A percentile compares a stretch with the other conserved stretches of the same genome.
These are phyloP conservation scores for Dolichotis patagonum DNA, from an alignment of 2,113 vertebrate genomes.

Conservation along the genomic window DNA sequence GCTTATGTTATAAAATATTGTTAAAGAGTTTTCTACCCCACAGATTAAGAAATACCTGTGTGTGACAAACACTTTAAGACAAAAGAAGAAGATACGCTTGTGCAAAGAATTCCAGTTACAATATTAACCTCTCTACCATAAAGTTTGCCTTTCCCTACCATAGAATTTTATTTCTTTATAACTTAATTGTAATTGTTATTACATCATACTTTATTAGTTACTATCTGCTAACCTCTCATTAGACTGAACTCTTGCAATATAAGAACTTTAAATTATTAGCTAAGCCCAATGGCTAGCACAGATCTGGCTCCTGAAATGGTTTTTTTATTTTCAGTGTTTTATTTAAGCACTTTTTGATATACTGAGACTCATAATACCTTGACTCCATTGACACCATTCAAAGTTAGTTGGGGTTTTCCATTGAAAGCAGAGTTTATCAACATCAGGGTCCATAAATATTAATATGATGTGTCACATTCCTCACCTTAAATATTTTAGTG, in stretches of 20 bases:
- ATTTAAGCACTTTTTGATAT: conserved; percentile 51
- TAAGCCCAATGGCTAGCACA: background rate
- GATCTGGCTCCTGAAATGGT: background rate
- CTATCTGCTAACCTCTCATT: background rate
- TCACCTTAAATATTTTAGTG: background rate
- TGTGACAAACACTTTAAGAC: background rate
- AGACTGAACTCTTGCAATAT: background rate
- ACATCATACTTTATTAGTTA: background rate
- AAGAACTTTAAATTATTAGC: background rate
- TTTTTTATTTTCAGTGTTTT: conserved; percentile 27
- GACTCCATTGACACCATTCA: background rate
- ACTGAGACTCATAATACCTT: conserved; percentile 1
- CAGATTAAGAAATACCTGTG: background rate
- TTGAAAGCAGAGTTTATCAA: background rate
- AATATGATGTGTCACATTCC: background rate
- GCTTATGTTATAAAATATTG: too few species aligned
- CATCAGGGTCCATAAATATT: background rate
- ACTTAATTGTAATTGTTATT: background rate
- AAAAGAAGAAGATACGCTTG: background rate
- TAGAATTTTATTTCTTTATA: background rate
- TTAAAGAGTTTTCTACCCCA: background rate
- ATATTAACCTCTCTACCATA: background rate
- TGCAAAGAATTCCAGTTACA: background rate
- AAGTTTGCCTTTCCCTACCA: background rate
- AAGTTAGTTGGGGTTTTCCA: conserved; percentile 13